Evolutionary conservation across 2,113 vertebrate species (phyloP), one percentile per base, ranked within the genome.

Genomic region (Leucosticte australis): DNA sequence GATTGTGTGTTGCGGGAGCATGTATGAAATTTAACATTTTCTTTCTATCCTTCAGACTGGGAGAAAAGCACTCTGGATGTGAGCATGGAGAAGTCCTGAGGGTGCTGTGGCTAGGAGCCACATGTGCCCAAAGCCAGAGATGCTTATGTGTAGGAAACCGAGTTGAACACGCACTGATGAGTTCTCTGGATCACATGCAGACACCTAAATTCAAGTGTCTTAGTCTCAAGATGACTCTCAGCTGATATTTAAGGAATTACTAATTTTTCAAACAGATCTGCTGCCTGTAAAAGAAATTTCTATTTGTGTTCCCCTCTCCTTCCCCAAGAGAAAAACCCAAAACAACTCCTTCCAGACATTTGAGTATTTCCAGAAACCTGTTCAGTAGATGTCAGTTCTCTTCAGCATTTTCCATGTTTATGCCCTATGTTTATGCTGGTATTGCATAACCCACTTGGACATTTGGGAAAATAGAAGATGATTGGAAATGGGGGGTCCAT

Each of bases 81-180:
- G 44, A 20, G 9, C 49, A 27, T 55, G 8, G 18, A 16, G n/a
- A 82, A 85, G 31, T 31, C 7, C 22, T 79, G 49, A 0, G 0
- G 17, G 31, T 50, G 39, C 12, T 13, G 2, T 0, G 0, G 26
- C 23, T 46, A 11, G 15, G 30, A 21, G 20, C 30, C 31, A 37
- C 33, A 47, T 67, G 30, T 44, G 16, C n/a, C 23, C 24, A 26
- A 74, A 92, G 56, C 42, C 28, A 11, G 28, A 4, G 44, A 27
- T 59, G 30, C 13, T 62, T 46, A 5, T 12, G 15, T 73, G 24
- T 49, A 76, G 10, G 56, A 78, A 85, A 4, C 27, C 0, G 0
- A 73, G 8, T 63, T 68, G 37, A 89, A 71, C 7, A 5, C 0
- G 0, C 21, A 26, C 8, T 49, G 39, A 30, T 55, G 33, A 52